Percentiles rank a stretch among this genome's conserved stretches.
These are phyloP conservation scores for Turritopsis dohrnii DNA, from an alignment of 30 jellyfish, hydroid and myxozoan genomes.

Conservation along the genomic window DNA sequence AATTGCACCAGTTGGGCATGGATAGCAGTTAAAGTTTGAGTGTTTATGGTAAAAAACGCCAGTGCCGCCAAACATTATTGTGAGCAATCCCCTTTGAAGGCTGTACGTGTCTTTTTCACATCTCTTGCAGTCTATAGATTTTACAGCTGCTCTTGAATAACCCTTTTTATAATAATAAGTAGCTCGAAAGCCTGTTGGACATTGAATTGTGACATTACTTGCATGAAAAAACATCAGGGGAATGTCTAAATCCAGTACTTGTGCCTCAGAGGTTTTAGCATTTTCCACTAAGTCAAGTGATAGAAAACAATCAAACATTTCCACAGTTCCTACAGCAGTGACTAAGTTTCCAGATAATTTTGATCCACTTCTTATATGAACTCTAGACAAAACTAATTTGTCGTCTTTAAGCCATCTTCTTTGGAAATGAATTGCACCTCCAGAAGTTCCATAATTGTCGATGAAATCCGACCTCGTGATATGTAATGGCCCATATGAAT, in stretches of 20 bases:
- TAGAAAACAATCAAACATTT: neutral
- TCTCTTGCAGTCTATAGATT: neutral
- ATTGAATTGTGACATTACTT: neutral
- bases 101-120: neutral
- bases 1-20: neutral
- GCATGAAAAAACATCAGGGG: neutral
- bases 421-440: neutral
- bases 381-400: neutral
- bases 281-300: no score
- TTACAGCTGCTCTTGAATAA: neutral
- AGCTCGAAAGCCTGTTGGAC: neutral
- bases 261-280: no score
- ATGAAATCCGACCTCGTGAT: neutral
- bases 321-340: neutral
- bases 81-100: neutral
- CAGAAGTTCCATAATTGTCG: neutral
- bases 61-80: neutral
- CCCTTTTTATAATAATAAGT: neutral
- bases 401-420: neutral
- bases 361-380: neutral
- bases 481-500: neutral
- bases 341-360: neutral
- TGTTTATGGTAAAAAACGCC: neutral
- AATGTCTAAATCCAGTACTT: neutral
- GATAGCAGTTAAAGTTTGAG: neutral